Percentiles rank a stretch among this genome's conserved stretches.
Conservation (phyloP, 1,140 invertebrate species). For the Monomorium pharaonis region DNA sequence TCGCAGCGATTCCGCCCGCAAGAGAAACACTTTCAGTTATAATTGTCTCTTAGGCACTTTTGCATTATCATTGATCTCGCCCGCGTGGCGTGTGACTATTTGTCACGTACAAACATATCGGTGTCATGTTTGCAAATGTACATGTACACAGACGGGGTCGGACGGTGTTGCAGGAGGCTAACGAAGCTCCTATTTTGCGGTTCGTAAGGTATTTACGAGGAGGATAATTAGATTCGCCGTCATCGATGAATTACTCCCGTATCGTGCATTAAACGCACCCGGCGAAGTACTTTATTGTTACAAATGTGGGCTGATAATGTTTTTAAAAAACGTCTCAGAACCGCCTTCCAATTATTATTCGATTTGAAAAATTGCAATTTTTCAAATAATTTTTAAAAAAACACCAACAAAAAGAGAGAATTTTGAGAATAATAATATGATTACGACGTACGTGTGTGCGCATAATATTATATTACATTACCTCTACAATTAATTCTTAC, state of each 20-base stretch:
- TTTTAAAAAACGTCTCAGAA: background rate
- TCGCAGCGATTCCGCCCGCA: background rate
- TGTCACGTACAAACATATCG: slow-evolving; percentile 25
- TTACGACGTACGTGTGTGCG: background rate
- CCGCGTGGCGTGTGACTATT: slow-evolving; percentile 16
- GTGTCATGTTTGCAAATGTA: slow-evolving; percentile 3
- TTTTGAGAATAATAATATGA: background rate
- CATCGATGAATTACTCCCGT: slow-evolving; percentile 53
- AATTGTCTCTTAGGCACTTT: background rate
- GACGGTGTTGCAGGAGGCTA: slow-evolving; percentile 21
- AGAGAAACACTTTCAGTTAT: background rate
- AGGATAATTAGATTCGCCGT: slow-evolving; percentile 67
- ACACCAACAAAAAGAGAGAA: too few relatives aligned
- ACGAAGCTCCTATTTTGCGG: slow-evolving; percentile 60
- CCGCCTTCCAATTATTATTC: background rate
- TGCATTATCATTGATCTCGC: slow-evolving; percentile 4
- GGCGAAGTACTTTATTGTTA: background rate
- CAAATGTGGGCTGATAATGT: background rate
- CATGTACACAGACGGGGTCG: background rate
- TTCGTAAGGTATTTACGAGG: slow-evolving; percentile 17
- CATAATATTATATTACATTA: background rate
- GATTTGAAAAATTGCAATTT: background rate
- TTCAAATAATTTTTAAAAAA: background rate
- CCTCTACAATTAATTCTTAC: background rate
- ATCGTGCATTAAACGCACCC: background rate